Percentiles rank a stretch among this genome's conserved stretches.
phyloP scores from a whole-genome alignment of 2,888 invertebrate species.

The Plebejus melissa region DNA sequence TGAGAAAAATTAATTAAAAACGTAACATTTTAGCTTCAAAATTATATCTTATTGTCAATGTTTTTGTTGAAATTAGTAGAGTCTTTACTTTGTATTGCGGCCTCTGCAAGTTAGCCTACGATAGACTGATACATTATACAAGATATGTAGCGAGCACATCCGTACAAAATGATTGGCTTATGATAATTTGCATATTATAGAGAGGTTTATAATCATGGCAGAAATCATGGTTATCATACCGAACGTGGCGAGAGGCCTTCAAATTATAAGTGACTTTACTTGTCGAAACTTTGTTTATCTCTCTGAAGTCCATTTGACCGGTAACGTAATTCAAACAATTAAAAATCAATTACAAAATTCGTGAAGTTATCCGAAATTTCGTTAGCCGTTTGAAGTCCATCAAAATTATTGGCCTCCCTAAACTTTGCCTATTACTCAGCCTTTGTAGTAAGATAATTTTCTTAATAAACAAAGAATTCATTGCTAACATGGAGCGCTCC shows the following conservation, averaged over 20 bases:
- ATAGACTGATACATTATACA: too few relatives aligned
- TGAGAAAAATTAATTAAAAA: background rate
- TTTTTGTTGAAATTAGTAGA: too few relatives aligned
- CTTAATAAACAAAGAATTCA: constrained; percentile 38
- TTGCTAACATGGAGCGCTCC: constrained; percentile 32
- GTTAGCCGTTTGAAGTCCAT: constrained; percentile 27
- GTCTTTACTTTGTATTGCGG: too few relatives aligned
- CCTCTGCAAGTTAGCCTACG: too few relatives aligned
- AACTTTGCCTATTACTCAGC: constrained; percentile 38
- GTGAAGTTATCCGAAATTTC: constrained; percentile 19
- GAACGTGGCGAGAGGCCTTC: background rate
- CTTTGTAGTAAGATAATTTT: constrained; percentile 39
- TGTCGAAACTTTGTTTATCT: background rate
- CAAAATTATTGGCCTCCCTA: constrained; percentile 35
- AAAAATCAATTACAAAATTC: constrained; percentile 13
- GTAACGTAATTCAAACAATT: background rate
- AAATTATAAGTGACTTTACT: background rate
- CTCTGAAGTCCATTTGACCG: background rate
- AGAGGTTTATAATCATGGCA: too few relatives aligned
- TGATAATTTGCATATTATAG: too few relatives aligned
- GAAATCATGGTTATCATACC: background rate
- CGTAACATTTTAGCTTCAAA: too few relatives aligned
- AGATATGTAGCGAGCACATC: too few relatives aligned
- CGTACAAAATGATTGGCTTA: too few relatives aligned
- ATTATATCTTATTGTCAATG: too few relatives aligned